These are phyloP conservation scores for Seira ritae DNA, from an alignment of 2,888 invertebrate genomes.

Conservation along the genomic window DNA sequence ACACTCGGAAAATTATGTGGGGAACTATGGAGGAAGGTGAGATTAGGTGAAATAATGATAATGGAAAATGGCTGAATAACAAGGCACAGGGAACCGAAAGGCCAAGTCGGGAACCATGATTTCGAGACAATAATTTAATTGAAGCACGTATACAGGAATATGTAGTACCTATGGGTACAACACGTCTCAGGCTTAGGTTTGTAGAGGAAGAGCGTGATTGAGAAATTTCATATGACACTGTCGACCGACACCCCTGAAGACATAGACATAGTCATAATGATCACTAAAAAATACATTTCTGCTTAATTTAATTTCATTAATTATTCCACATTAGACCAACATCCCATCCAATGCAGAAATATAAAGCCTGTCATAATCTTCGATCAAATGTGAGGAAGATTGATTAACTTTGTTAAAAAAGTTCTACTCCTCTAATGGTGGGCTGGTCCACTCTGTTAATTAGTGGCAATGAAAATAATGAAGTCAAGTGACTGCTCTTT, in stretches of 20 bases:
- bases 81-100: conserved; percentile 35
- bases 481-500: too few species aligned
- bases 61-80: conserved; percentile 36
- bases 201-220: too few species aligned
- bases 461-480: conserved; percentile 22
- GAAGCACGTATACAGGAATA: conserved; percentile 21
- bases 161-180: too few species aligned
- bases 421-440: too few species aligned
- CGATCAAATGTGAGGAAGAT: conserved; percentile 27
- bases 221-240: too few species aligned
- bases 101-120: conserved; percentile 42
- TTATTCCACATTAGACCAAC: conserved; percentile 29
- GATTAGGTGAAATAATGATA: background rate
- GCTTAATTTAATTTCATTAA: conserved; percentile 38
- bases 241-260: too few species aligned
- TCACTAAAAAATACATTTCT: too few species aligned
- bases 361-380: conserved; percentile 47
- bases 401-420: conserved; percentile 44
- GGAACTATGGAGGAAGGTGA: too few species aligned
- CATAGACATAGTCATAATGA: too few species aligned
- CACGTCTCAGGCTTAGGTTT: too few species aligned
- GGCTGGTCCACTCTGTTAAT: conserved; percentile 1
- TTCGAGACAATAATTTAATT: conserved; percentile 52
- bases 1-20: background rate
- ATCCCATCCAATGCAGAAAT: background rate